Evolutionary conservation across 2,797 vertebrate species (phyloP).

Genomic region (Huso huso): DNA sequence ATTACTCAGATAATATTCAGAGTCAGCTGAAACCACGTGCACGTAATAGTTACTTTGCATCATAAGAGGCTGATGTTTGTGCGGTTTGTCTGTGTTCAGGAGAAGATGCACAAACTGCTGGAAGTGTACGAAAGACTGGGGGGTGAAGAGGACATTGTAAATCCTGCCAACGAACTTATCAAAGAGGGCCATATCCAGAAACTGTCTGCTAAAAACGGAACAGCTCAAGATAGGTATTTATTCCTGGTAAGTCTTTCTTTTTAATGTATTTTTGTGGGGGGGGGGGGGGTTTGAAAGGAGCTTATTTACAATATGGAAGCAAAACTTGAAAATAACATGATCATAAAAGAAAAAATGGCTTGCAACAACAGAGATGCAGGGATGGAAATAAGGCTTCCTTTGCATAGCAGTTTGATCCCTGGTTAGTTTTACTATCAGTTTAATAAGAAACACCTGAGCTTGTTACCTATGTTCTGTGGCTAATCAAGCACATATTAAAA

Average conservation of each 20-base stretch:
- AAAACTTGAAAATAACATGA: no score
- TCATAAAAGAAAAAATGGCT: no score
- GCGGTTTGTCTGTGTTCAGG: constrained; percentile 51
- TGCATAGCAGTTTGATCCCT: no score
- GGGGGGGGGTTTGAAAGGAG: not conserved
- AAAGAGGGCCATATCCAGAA: constrained; percentile 96
- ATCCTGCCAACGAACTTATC: constrained; percentile 93
- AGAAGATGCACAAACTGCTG: constrained; percentile 94
- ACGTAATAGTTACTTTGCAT: no score
- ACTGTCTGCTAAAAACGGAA: constrained; percentile 91
- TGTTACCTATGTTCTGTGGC: no score
- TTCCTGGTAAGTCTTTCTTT: constrained; percentile 74
- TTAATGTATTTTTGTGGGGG: not conserved
- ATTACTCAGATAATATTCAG: no score
- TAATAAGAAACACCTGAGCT: no score
- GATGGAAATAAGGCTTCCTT: no score
- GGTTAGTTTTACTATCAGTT: no score
- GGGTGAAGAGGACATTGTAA: constrained; percentile 94
- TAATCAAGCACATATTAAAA: no score
- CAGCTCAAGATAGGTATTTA: constrained; percentile 87
- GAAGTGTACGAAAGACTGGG: constrained; percentile 89
- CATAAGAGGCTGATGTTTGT: not conserved
- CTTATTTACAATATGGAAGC: not conserved
- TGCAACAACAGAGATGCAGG: no score
- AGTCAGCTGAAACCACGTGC: no score